Evolutionary conservation across 2,797 vertebrate genomes (phyloP), one percentile per base, ranked within the genome.

Genomic region (Myiothlypis coronata): DNA sequence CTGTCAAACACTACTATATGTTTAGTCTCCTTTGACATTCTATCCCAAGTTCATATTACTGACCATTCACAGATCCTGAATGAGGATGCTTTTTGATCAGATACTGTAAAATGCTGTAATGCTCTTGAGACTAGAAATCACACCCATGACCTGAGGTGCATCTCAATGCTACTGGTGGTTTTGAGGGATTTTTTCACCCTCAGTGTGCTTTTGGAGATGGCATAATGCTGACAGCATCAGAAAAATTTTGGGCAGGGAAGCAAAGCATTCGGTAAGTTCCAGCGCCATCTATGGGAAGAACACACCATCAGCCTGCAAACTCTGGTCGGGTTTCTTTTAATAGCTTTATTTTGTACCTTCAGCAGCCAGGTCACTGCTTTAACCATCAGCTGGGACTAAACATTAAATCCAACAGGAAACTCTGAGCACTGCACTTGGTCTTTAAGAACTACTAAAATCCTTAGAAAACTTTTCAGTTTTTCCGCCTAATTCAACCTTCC

Each of bases 271-370:
- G 47, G 61, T 81, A 59, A 93, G 65, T 91, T 86, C 61, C 65
- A 94, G 90, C 87, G 95, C 95, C 96, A 96, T 90, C 96, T 96
- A 81, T 30, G 34, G 96, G 61, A 61, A 23, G 53, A 78, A 43
- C 9, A 11, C 20, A 63, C 61, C 72, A 78, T 26, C 68, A 77
- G 60, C 78, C 60, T 39, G 44, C 56, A 49, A 52, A 63, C 63
- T 8, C 49, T 37, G 23, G 5, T 35, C 43, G 32, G 44, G 2
- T 24, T 28, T 39, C 79, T 61, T 44, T 75, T 61, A 21, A 14
- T 64, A 83, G 12, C n/a, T 14, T 56, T 19, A 4, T 17, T 68
- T 83, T 34, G 6, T 27, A 32, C 24, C 79, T 77, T 85, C 47
- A 68, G 28, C 71, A 67, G 10, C 12, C 9, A 21, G 71, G 18